Conservation (phyloP, 2,797 vertebrate genomes). For the Gouania willdenowi region DNA sequence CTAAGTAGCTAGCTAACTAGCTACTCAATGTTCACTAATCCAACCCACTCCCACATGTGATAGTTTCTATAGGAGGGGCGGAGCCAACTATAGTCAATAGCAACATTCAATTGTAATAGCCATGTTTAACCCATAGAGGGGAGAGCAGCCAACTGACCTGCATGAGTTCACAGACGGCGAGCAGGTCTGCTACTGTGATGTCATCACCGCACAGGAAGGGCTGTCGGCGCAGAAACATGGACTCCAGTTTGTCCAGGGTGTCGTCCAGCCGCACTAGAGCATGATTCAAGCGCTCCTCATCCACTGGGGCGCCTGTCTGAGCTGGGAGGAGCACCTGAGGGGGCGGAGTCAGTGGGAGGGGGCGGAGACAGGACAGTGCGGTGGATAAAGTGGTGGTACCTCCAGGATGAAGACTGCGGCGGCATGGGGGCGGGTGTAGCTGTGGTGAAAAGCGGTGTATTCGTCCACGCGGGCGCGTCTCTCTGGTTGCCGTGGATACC, state of each 20-base stretch:
- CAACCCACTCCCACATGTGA: too few relatives aligned
- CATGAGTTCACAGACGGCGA: conserved; percentile 75
- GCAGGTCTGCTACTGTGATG: conserved; percentile 74
- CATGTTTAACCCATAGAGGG: too few relatives aligned
- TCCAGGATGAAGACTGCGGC: conserved; percentile 69
- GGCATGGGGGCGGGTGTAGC: conserved; percentile 59
- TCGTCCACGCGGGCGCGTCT: conserved; percentile 71
- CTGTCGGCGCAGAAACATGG: conserved; percentile 71
- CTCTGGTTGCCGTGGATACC: conserved; percentile 70
- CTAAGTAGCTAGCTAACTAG: too few relatives aligned
- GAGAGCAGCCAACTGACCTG: conserved; percentile 64
- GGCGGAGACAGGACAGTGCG: background rate
- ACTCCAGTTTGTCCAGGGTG: conserved; percentile 68
- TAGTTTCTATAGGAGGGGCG: too few relatives aligned
- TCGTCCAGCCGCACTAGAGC: conserved; percentile 54
- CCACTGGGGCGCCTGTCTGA: conserved; percentile 38
- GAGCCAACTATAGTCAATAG: too few relatives aligned
- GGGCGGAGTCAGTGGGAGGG: background rate
- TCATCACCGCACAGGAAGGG: conserved; percentile 76
- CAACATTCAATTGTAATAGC: too few relatives aligned
- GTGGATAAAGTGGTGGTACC: conserved; percentile 21
- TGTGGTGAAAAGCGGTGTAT: conserved; percentile 77
- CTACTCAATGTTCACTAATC: too few relatives aligned
- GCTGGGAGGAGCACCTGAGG: conserved; percentile 62
- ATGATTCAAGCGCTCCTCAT: conserved; percentile 27